Conservation (phyloP, 2,888 invertebrate genomes). For the Iphiclides podalirius region DNA sequence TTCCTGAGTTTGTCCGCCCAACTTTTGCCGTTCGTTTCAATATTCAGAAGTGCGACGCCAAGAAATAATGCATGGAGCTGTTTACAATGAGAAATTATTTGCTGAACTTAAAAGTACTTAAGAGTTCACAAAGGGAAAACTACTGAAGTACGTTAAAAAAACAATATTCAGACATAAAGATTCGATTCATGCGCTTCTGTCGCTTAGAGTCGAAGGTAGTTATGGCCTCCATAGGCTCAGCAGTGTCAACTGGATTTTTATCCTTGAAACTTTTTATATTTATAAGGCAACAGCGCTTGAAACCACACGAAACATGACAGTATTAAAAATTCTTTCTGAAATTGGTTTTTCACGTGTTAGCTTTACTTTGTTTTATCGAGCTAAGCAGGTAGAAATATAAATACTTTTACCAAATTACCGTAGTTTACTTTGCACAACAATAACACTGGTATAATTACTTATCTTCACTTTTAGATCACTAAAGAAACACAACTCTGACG, state of each 20-base stretch:
- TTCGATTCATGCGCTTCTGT: no score
- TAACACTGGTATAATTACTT: no score
- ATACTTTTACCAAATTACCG: no score
- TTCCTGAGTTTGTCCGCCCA: conserved; percentile 49
- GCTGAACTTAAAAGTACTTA: conserved; percentile 33
- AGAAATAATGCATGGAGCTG: conserved; percentile 51
- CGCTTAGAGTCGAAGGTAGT: background rate
- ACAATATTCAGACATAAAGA: background rate
- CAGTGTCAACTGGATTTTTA: background rate
- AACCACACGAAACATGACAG: background rate
- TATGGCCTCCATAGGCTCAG: no score
- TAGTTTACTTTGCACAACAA: no score
- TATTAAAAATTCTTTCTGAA: no score
- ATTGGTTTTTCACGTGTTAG: no score
- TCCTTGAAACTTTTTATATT: background rate
- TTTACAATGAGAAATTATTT: conserved; percentile 43
- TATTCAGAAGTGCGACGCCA: conserved; percentile 52
- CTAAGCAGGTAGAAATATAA: no score
- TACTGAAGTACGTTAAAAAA: conserved; percentile 13
- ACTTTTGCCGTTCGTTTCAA: conserved; percentile 66
- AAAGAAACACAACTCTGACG: no score
- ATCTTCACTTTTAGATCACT: no score
- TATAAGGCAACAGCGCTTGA: background rate
- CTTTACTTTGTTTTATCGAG: no score
- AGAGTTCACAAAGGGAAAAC: conserved; percentile 31